Evolutionary conservation across 2,113 vertebrate genomes (phyloP), one percentile per base, ranked within the genome.

Genomic region (Spermophilus dauricus): DNA sequence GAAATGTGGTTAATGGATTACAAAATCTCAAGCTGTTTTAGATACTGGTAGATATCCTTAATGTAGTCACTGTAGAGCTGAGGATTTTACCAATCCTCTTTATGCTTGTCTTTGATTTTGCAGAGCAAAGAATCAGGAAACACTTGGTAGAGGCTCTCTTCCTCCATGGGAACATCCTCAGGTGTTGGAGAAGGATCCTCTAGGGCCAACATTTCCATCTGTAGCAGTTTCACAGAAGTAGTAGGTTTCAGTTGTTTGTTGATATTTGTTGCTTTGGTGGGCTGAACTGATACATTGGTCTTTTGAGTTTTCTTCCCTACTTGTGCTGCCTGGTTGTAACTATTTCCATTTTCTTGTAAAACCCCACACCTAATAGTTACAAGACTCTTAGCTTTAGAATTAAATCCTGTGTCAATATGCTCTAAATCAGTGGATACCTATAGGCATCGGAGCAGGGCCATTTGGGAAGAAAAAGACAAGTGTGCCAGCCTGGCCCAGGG

Each of bases 1-100:
- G 98, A 99, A 99, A 65, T 89, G 98, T 0, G 99, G 0, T 94
- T 98, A 0, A 99, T 96, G 0, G 98, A 84, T 58, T 99, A 99
- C 98, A 99, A 98, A 77, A 98, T 90, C 99, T 99, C 99, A 0
- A 99, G 99, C 77, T 97, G 94, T 24, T 98, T 98, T 39, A 99
- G 98, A 5, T 99, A 99, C 1, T 93, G 86, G 18, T 99, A 99
- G 98, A 99, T 99, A 7, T 99, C 99, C 78, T 99, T 99, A 0
- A 99, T 99, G 0, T 99, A 99, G 97, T 99, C 98, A 0, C 99
- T 99, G 86, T 99, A 99, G 76, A 99, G 98, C 98, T 99, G 99
- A 0, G 99, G 99, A 97, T 99, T 99, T 34, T 98, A 99, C 0
- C 83, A 63, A 51, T 99, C 99, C 5, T 99, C 98, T 0, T 98